These are phyloP conservation scores for Odobenus rosmarus DNA, from an alignment of 2,113 vertebrate species.

Conservation along the genomic window DNA sequence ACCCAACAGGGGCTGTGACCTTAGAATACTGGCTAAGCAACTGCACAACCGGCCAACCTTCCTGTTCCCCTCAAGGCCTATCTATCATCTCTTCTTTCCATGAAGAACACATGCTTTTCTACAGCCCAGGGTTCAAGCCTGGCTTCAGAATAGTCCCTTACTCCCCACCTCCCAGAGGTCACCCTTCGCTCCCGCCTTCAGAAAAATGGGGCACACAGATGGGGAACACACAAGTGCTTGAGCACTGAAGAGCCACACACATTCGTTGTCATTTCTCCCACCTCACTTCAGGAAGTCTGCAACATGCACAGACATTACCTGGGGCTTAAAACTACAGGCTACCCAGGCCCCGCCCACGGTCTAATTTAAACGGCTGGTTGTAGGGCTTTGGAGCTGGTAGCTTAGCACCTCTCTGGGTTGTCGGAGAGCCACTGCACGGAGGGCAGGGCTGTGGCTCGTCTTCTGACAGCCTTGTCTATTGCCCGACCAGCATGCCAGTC, in stretches of 20 bases:
- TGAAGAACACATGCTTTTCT: accelerated
- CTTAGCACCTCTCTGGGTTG: no score
- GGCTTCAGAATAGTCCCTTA: not conserved
- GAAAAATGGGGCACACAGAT: not conserved
- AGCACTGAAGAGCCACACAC: accelerated
- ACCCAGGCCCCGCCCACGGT: accelerated
- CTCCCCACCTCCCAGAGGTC: no score
- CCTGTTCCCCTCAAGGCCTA: not conserved
- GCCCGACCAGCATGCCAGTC: not conserved
- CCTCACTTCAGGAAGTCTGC: no score
- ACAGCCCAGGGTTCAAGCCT: not conserved
- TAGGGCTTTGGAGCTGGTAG: not conserved
- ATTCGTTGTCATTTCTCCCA: not conserved
- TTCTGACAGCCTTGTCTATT: accelerated
- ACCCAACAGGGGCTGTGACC: no score
- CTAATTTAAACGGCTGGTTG: not conserved
- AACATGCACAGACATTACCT: not conserved
- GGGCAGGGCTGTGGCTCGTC: accelerated
- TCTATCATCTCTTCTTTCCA: no score
- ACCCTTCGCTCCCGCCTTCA: not conserved
- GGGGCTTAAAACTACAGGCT: not conserved
- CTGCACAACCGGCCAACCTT: accelerated
- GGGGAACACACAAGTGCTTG: accelerated
- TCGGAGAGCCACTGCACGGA: not conserved
- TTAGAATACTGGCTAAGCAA: not conserved